These are phyloP conservation scores for Chascanopsetta lugubris DNA, from an alignment of 2,113 vertebrate species.

Conservation along the genomic window DNA sequence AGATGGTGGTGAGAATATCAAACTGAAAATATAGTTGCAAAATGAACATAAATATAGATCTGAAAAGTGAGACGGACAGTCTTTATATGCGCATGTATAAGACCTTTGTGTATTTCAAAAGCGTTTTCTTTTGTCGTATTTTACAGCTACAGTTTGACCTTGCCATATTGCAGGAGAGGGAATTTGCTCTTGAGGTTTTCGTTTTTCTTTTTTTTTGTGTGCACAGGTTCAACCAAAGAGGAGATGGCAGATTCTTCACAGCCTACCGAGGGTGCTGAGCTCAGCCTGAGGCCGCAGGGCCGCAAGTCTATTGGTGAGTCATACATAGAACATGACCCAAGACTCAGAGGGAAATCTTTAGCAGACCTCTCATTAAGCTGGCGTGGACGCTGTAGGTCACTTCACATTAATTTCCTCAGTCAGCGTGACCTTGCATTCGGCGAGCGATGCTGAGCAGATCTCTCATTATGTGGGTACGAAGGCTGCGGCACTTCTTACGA, in stretches of 20 bases:
- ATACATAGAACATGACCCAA: conserved; percentile 16
- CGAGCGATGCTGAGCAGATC: conserved; percentile 16
- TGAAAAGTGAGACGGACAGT: background rate
- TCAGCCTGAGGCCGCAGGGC: conserved; percentile 72
- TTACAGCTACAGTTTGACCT: background rate
- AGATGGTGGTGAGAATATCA: background rate
- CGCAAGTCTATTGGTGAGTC: conserved; percentile 80
- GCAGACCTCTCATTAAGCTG: conserved; percentile 25
- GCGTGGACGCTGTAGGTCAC: conserved; percentile 35
- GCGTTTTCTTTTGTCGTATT: background rate
- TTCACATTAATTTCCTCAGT: conserved; percentile 50
- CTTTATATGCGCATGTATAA: background rate
- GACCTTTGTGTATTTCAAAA: background rate
- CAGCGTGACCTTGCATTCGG: conserved; percentile 38
- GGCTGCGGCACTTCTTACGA: conserved; percentile 8
- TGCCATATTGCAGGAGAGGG: background rate
- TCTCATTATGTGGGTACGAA: conserved; percentile 36
- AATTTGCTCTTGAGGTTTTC: background rate
- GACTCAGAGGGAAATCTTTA: conserved; percentile 23
- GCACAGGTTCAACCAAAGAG: conserved; percentile 77
- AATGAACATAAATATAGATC: background rate
- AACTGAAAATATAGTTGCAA: background rate
- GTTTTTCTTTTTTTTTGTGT: too few species aligned
- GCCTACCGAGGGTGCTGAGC: conserved; percentile 69
- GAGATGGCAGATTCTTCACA: conserved; percentile 74